Evolutionary conservation across 2,113 vertebrate species (phyloP).

Genomic region (Seriola rivoliana): DNA sequence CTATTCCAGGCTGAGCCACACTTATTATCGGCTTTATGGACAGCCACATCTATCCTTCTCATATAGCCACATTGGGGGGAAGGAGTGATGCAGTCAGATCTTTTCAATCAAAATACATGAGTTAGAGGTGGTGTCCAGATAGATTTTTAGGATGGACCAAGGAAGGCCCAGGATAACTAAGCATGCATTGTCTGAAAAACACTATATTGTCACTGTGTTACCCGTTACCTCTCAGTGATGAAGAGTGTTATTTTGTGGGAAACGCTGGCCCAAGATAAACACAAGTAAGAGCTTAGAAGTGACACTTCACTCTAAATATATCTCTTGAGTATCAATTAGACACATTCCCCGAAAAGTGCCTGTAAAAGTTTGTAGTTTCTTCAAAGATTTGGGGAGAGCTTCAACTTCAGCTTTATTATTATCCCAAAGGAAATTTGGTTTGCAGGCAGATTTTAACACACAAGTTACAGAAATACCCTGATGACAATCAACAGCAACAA

Average conservation of each 20-base stretch:
- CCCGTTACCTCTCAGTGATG: not conserved
- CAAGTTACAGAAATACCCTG: not conserved
- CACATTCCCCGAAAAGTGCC: not conserved
- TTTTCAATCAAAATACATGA: conserved; percentile 5
- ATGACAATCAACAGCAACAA: not conserved
- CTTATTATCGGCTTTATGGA: conserved; percentile 60
- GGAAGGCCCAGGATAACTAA: not conserved
- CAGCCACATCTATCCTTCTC: conserved; percentile 52
- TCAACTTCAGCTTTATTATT: not conserved
- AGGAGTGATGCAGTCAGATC: not conserved
- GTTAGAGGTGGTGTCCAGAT: conserved; percentile 10
- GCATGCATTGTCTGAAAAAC: not conserved
- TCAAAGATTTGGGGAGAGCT: not conserved
- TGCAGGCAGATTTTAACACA: not conserved
- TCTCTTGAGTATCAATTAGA: not conserved
- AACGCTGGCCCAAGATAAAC: too few relatives aligned
- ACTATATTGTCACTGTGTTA: not conserved
- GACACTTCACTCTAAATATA: not conserved
- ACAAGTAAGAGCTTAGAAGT: not conserved
- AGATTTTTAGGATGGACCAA: not conserved
- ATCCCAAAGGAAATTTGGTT: not conserved
- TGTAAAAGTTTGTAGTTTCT: not conserved
- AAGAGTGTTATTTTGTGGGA: not conserved
- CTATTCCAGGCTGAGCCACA: conserved; percentile 63
- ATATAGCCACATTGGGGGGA: conserved; percentile 8